A percentile compares a stretch with the other conserved stretches of the same genome.
These are phyloP conservation scores for Syngnathoides biaculeatus DNA, from an alignment of 2,113 vertebrate species.

Conservation along the genomic window DNA sequence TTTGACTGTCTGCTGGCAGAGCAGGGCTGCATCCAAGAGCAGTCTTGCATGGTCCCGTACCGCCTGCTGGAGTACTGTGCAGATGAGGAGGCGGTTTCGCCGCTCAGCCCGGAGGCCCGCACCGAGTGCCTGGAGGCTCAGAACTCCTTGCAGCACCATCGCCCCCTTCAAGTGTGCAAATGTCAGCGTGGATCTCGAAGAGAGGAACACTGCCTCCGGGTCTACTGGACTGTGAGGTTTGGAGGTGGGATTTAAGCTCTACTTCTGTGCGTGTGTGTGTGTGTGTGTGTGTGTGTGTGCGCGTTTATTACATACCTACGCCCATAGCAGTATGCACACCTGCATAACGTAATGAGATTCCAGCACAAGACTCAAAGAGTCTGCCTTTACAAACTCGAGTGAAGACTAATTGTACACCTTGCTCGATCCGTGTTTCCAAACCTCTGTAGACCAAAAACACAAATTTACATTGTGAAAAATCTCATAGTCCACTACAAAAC, in stretches of 20 bases:
- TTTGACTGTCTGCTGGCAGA: conserved; percentile 80
- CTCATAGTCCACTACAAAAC: neutral
- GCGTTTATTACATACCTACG: neutral
- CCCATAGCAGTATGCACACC: neutral
- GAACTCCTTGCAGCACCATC: conserved; percentile 71
- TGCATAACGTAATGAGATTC: neutral
- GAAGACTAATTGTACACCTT: neutral
- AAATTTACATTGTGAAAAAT: neutral
- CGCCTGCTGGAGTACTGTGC: conserved; percentile 77
- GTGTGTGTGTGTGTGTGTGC: conserved; percentile 5
- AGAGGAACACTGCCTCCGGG: conserved; percentile 81
- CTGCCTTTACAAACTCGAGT: neutral
- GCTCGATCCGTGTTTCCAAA: neutral
- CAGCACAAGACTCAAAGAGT: neutral
- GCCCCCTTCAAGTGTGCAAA: conserved; percentile 80
- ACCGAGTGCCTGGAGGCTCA: conserved; percentile 79
- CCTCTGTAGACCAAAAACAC: neutral
- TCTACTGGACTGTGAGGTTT: conserved; percentile 85
- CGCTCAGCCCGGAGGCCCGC: conserved; percentile 57
- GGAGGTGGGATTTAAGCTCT: conserved; percentile 67
- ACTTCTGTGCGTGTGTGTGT: conserved; percentile 1
- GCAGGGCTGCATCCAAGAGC: conserved; percentile 75
- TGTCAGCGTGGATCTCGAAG: conserved; percentile 84
- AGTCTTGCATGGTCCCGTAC: conserved; percentile 76
- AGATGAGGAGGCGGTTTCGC: conserved; percentile 61